Percentiles rank a stretch among this genome's conserved stretches.
Evolutionary conservation across 2,797 vertebrate genomes (phyloP).

Genomic region (Selene dorsalis): DNA sequence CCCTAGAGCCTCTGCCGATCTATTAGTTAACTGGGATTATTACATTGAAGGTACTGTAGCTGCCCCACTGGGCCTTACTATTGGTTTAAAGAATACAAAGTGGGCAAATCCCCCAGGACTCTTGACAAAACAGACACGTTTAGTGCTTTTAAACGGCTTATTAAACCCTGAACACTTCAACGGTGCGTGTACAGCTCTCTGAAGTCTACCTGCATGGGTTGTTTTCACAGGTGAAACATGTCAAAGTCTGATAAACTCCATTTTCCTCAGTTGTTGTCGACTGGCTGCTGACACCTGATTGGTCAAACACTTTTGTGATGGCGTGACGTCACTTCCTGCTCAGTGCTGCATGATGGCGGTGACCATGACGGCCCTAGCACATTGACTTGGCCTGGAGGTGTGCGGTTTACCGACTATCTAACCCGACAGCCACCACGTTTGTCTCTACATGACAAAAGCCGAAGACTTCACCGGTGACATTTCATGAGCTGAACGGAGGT

Average conservation of each 20-base stretch:
- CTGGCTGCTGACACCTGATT: slow-evolving; percentile 40
- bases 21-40: neutral
- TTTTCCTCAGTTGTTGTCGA: slow-evolving; percentile 52
- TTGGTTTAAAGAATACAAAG: neutral
- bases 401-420: neutral
- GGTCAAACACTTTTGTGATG: slow-evolving; percentile 8
- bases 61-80: neutral
- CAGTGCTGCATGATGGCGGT: slow-evolving; percentile 74
- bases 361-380: slow-evolving; percentile 58
- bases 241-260: slow-evolving; percentile 53
- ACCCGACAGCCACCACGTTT: neutral
- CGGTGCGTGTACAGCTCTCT: neutral
- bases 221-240: slow-evolving; percentile 14
- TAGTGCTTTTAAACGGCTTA: neutral
- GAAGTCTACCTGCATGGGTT: neutral
- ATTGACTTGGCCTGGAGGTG: slow-evolving; percentile 61
- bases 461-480: neutral
- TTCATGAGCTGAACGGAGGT: slow-evolving; percentile 31
- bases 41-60: neutral
- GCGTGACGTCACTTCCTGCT: slow-evolving; percentile 67
- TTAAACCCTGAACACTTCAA: neutral
- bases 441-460: neutral
- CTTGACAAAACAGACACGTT: neutral
- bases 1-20: no score
- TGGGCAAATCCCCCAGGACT: neutral